Conservation (phyloP, 2,797 vertebrate species). For the Heteromormyrus szaboi region DNA sequence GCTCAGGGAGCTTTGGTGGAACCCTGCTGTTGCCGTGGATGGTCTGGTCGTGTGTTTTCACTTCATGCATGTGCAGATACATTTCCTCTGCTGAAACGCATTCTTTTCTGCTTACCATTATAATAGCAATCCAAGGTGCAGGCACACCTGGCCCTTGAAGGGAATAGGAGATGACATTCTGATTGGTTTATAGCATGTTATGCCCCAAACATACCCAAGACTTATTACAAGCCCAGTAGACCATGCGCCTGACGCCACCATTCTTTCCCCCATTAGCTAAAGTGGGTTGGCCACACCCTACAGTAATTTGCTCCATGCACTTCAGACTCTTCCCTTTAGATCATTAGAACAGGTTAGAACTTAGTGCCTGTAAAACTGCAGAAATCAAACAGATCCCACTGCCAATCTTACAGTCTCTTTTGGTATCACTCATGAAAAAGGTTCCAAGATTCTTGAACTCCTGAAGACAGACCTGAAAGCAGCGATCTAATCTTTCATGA, state of each 20-base stretch:
- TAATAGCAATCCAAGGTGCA: not conserved
- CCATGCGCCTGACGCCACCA: not conserved
- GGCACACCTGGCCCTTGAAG: not conserved
- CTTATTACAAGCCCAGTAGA: not conserved
- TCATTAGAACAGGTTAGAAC: not conserved
- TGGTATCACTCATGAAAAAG: not conserved
- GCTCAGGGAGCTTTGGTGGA: not conserved
- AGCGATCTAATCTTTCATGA: not conserved
- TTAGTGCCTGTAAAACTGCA: not conserved
- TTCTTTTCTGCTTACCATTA: not conserved
- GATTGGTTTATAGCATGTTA: not conserved
- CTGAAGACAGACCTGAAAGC: not conserved
- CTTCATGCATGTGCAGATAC: not conserved
- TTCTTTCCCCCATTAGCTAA: not conserved
- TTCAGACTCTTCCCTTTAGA: not conserved
- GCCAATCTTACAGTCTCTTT: not conserved
- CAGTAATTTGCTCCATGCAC: not conserved
- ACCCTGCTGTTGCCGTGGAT: not conserved
- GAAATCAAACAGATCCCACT: not conserved
- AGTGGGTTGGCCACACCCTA: not conserved
- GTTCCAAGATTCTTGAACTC: not conserved
- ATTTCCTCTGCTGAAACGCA: not conserved
- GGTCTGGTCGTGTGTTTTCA: not conserved
- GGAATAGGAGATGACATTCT: not conserved
- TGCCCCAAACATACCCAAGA: not conserved